Conservation (phyloP, 2,888 invertebrate species). For the Andrena marginata region DNA sequence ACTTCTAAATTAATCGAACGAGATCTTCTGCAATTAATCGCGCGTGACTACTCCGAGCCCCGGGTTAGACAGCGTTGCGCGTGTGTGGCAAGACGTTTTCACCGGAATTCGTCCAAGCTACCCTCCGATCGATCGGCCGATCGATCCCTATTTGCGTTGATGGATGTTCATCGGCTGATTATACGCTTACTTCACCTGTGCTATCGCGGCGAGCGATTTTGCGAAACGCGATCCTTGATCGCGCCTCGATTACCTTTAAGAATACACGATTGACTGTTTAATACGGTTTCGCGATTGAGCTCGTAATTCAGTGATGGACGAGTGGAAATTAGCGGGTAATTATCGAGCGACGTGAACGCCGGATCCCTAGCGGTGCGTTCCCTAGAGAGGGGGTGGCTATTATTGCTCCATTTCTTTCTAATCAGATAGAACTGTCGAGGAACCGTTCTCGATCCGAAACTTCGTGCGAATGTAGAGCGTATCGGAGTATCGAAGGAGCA, state of each 20-base stretch:
- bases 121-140: background rate
- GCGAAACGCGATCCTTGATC: conserved; percentile 20
- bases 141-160: conserved; percentile 33
- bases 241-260: conserved; percentile 3
- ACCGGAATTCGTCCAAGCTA: background rate
- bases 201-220: conserved; percentile 19
- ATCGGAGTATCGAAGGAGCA: too few species aligned
- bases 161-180: conserved; percentile 40
- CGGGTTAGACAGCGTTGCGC: too few species aligned
- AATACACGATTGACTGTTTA: conserved; percentile 3
- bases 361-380: background rate
- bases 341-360: background rate
- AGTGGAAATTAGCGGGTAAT: conserved; percentile 5
- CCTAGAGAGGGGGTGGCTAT: background rate
- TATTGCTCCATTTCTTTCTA: background rate
- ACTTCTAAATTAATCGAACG: conserved; percentile 1
- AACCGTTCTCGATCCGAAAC: background rate
- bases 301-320: conserved; percentile 20
- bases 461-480: too few species aligned
- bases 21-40: background rate
- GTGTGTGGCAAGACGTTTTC: background rate
- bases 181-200: conserved; percentile 27
- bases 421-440: background rate
- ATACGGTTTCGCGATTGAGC: conserved; percentile 8
- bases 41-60: too few species aligned